These are phyloP conservation scores for Nemotelus pantherinus DNA, from an alignment of 2,888 invertebrate genomes.

Conservation along the genomic window DNA sequence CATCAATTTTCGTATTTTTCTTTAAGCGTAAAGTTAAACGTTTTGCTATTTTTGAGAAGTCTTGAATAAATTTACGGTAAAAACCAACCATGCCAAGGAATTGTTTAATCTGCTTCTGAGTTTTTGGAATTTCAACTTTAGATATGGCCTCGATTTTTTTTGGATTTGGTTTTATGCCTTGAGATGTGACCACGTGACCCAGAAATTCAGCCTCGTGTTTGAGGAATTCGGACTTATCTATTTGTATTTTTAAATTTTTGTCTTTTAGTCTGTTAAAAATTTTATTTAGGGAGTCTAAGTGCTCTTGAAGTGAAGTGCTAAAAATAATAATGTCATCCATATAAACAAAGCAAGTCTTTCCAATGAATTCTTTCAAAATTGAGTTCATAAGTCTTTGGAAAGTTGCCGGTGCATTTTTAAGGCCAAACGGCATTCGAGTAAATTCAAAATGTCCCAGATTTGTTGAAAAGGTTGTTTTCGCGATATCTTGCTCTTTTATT, in stretches of 20 bases:
- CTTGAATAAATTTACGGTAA: conserved; percentile 46
- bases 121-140: background rate
- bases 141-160: conserved; percentile 52
- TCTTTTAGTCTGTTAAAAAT: background rate
- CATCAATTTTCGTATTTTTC: conserved; percentile 16
- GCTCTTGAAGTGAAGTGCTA: conserved; percentile 17
- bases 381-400: conserved; percentile 47
- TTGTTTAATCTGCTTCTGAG: conserved; percentile 52
- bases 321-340: conserved; percentile 36
- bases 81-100: conserved; percentile 46
- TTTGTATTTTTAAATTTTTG: conserved; percentile 20
- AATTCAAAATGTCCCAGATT: conserved; percentile 54
- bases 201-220: conserved; percentile 46
- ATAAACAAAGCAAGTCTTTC: conserved; percentile 50
- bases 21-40: conserved; percentile 43
- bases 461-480: conserved; percentile 56
- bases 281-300: conserved; percentile 11
- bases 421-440: conserved; percentile 58
- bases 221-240: conserved; percentile 17
- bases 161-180: conserved; percentile 56
- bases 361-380: conserved; percentile 10
- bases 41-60: conserved; percentile 45
- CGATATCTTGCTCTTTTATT: conserved; percentile 42
- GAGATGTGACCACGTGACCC: conserved; percentile 56
- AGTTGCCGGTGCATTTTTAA: conserved; percentile 59